Evolutionary conservation across 2,113 vertebrate species (phyloP), one percentile per base, ranked within the genome.

Genomic region (Lepus americanus): DNA sequence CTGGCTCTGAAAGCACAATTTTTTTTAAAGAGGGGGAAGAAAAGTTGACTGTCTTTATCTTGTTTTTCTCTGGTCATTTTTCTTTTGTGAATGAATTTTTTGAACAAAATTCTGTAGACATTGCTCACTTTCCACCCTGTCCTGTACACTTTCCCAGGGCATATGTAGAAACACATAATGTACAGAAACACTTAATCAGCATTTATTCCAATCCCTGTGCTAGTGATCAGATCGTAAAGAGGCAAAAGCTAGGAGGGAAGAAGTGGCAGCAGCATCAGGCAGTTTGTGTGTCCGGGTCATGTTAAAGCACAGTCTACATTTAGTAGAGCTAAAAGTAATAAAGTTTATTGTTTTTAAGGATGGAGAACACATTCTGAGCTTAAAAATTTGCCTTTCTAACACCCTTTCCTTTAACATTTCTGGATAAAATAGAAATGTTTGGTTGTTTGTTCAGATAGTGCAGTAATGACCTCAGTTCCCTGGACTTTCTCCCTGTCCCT

Each of bases 1-100:
- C 39, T 87, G 44, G 39, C 83, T 97, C 69, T 39, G 55, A 91
- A 64, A 87, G 8, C 25, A 84, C 59, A 77, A 91, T 90, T 89
- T 82, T 80, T 87, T 83, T 95, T 89, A 36, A 83, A 87, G 31
- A 78, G 31, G 39, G 27, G 13, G n/a, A 89, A 53, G 53, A 83
- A 82, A 63, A 86, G 31, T 84, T 95, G 61, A 39, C 14, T n/a
- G 0, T 53, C 1, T 73, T 29, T 59, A 27, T 59, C 63, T 85
- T 70, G 11, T 92, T 90, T 94, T 92, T 9, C 79, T 87, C 36
- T 44, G 2, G 17, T 88, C 53, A 29, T 81, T 23, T 69, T 44
- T 81, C 8, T 55, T 82, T 73, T 97, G 80, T 16, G 44, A 74
- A 83, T 77, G 27, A n/a, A 9, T 83, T 6, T 55, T 53, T 6